phyloP scores from a whole-genome alignment of 2,888 invertebrate genomes.

The Agriotes lineatus region DNA sequence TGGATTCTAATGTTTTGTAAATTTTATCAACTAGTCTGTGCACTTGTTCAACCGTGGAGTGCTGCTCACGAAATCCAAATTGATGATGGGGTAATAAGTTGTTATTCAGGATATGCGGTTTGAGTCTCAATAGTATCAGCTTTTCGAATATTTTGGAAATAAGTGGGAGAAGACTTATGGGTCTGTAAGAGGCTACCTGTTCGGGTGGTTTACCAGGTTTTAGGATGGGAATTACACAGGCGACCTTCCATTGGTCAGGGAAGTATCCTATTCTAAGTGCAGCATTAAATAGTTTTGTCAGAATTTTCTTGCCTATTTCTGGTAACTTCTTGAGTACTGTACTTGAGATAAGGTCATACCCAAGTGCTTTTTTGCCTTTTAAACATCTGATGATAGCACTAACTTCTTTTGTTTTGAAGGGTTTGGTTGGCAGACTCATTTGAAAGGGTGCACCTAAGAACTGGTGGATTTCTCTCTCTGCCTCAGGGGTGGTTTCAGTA shows the following conservation, averaged over 20 bases:
- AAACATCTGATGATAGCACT: background rate
- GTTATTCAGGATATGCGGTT: background rate
- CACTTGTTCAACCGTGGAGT: background rate
- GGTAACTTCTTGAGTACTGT: background rate
- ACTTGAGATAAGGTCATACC: background rate
- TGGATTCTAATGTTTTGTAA: too few relatives aligned
- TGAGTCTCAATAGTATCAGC: background rate
- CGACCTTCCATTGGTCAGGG: conserved; percentile 1
- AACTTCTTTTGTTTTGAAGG: background rate
- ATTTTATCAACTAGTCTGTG: too few relatives aligned
- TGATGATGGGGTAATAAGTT: background rate
- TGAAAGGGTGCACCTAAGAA: background rate
- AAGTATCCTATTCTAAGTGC: background rate
- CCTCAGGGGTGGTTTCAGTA: background rate
- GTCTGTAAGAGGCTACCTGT: conserved; percentile 2
- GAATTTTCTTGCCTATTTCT: background rate
- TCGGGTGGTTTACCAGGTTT: background rate
- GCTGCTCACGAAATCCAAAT: conserved; percentile 1
- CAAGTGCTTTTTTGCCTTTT: background rate
- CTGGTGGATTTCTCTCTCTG: background rate
- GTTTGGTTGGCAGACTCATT: background rate
- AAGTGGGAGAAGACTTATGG: background rate
- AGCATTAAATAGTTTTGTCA: background rate
- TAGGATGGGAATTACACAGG: background rate
- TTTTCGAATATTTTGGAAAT: background rate